Evolutionary conservation across 2,113 vertebrate species (phyloP).

Genomic region (Oncorhynchus kisutch): DNA sequence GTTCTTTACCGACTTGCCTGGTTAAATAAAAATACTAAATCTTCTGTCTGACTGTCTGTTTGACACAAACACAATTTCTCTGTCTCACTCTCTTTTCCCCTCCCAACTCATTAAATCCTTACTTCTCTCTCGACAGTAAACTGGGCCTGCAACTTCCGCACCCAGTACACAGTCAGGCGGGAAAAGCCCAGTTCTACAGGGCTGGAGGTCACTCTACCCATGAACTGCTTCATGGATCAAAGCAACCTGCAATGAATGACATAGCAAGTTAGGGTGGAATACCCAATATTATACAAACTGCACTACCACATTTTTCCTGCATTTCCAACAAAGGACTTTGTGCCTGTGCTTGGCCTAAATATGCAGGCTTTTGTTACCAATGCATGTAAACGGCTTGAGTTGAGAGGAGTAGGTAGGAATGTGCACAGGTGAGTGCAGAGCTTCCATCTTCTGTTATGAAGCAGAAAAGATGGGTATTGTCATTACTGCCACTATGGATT

Average conservation of each 20-base stretch:
- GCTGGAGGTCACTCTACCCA: slow-evolving; percentile 83
- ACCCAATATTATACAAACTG: background rate
- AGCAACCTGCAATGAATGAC: slow-evolving; percentile 66
- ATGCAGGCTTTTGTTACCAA: background rate
- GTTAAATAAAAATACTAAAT: too few species aligned
- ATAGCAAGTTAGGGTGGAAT: background rate
- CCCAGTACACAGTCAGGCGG: slow-evolving; percentile 73
- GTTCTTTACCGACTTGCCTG: too few species aligned
- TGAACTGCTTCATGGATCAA: slow-evolving; percentile 78
- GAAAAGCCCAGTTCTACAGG: slow-evolving; percentile 80
- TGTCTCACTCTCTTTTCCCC: background rate
- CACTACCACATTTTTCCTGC: background rate
- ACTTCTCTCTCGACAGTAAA: slow-evolving; percentile 74
- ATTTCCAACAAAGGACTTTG: background rate
- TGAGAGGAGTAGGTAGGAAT: background rate
- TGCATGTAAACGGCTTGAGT: background rate
- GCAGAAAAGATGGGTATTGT: background rate
- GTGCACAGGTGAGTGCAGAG: background rate
- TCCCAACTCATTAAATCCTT: background rate
- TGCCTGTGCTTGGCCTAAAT: too few species aligned
- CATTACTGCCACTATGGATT: too few species aligned
- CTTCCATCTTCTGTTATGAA: background rate
- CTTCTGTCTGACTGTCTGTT: background rate
- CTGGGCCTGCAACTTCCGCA: slow-evolving; percentile 87
- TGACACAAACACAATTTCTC: background rate